phyloP scores from a whole-genome alignment of 2,888 invertebrate species.

The Thelaira solivaga region DNA sequence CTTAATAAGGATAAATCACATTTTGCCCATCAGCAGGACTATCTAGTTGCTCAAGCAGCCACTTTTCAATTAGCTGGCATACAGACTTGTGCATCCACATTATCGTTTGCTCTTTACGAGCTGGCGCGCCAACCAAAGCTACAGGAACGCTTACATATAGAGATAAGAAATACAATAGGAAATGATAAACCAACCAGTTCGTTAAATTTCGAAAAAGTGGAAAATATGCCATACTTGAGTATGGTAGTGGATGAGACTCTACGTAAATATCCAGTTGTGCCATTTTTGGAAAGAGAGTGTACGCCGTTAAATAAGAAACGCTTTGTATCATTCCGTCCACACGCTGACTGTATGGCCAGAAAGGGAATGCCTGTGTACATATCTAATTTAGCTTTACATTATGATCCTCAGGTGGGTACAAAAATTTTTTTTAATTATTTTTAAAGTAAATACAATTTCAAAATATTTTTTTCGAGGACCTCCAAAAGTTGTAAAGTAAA shows the following conservation, averaged over 20 bases:
- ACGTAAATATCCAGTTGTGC: conserved; percentile 75
- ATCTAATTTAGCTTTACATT: conserved; percentile 74
- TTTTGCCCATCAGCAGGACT: conserved; percentile 71
- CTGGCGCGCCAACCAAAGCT: conserved; percentile 76
- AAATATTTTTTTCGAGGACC: too few relatives aligned
- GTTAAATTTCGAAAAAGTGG: conserved; percentile 76
- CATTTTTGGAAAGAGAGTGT: conserved; percentile 75
- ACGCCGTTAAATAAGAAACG: conserved; percentile 71
- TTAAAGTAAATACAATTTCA: too few relatives aligned
- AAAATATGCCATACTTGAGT: conserved; percentile 77
- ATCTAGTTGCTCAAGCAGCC: conserved; percentile 75
- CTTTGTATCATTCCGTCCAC: conserved; percentile 73
- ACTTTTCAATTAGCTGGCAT: conserved; percentile 75
- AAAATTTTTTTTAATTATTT: too few relatives aligned
- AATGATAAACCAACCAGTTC: conserved; percentile 63
- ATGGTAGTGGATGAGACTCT: conserved; percentile 76
- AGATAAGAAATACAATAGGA: conserved; percentile 74
- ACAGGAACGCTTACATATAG: conserved; percentile 76
- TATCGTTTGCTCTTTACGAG: conserved; percentile 77
- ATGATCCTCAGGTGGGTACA: conserved; percentile 73
- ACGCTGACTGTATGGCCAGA: conserved; percentile 72
- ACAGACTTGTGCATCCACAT: conserved; percentile 75
- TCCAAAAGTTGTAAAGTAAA: too few relatives aligned
- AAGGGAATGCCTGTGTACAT: conserved; percentile 75
- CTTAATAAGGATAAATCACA: conserved; percentile 69